A percentile compares a stretch with the other conserved stretches of the same genome.
Evolutionary conservation across 2,888 invertebrate species (phyloP).

Genomic region (Siphlonurus alternatus): DNA sequence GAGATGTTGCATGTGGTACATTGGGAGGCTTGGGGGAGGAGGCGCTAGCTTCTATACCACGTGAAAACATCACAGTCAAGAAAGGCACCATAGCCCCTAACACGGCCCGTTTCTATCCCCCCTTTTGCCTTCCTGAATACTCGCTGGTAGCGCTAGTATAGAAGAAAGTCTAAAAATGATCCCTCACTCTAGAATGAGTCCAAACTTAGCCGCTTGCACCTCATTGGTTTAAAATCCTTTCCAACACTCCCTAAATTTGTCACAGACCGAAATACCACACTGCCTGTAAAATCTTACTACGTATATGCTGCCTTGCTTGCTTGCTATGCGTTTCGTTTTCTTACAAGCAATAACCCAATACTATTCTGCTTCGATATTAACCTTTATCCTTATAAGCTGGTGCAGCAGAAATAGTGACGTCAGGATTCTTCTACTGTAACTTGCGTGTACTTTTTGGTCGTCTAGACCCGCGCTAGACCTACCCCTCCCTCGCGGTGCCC

Average conservation of each 20-base stretch:
- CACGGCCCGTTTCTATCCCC: background rate
- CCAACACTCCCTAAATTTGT: background rate
- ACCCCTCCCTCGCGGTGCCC: too few species aligned
- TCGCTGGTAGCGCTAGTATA: background rate
- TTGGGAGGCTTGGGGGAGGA: background rate
- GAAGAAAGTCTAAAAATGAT: background rate
- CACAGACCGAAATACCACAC: background rate
- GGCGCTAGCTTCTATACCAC: too few species aligned
- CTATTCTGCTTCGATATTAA: too few species aligned
- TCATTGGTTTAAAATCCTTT: background rate
- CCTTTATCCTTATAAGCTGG: too few species aligned
- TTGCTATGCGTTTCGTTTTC: too few species aligned
- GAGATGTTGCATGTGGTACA: background rate
- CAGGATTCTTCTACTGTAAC: too few species aligned
- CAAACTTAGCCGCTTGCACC: conserved; percentile 3
- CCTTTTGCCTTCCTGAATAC: background rate
- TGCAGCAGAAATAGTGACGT: too few species aligned
- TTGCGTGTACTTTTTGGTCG: too few species aligned
- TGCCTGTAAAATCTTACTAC: background rate
- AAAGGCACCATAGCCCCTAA: background rate
- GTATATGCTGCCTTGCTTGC: too few species aligned
- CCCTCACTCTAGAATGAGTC: background rate
- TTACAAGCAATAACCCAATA: too few species aligned
- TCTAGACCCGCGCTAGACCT: too few species aligned
- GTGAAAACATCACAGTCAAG: background rate